Conservation (phyloP, 2,888 invertebrate species). For the Teinopalpus imperialis region DNA sequence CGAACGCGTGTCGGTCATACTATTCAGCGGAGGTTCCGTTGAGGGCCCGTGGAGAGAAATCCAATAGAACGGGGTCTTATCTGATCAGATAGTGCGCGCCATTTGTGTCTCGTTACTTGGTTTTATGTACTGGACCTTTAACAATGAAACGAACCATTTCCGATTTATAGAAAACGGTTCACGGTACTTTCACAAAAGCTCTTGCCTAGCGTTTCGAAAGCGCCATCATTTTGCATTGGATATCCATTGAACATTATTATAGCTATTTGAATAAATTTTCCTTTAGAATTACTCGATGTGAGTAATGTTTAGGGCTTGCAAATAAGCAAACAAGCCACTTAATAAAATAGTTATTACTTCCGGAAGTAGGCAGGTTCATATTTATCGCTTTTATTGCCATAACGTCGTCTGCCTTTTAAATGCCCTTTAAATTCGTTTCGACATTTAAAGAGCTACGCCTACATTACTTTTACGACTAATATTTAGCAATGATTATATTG, state of each 20-base stretch:
- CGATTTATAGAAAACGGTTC: constrained; percentile 24
- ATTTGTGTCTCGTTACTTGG: constrained; percentile 23
- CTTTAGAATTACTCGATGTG: background rate
- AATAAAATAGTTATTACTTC: constrained; percentile 5
- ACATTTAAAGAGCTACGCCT: too few relatives aligned
- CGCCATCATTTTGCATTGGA: constrained; percentile 24
- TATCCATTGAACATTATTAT: constrained; percentile 38
- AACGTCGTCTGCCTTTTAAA: constrained; percentile 11
- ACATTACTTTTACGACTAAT: too few relatives aligned
- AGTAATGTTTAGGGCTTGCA: constrained; percentile 1
- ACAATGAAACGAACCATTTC: constrained; percentile 23
- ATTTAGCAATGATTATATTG: too few relatives aligned
- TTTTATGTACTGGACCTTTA: constrained; percentile 25
- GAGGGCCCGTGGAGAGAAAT: constrained; percentile 57
- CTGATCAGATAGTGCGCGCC: constrained; percentile 29
- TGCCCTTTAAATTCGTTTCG: constrained; percentile 7
- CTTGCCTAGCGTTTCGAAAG: constrained; percentile 19
- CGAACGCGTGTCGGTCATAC: constrained; percentile 70
- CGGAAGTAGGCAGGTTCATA: constrained; percentile 8
- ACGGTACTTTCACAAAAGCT: constrained; percentile 22
- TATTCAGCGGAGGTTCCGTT: constrained; percentile 52
- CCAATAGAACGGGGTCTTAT: constrained; percentile 44
- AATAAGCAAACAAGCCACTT: constrained; percentile 10
- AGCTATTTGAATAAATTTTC: constrained; percentile 2
- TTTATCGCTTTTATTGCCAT: constrained; percentile 3